Conservation (phyloP, 2,797 vertebrate genomes). For the Tadarida brasiliensis region DNA sequence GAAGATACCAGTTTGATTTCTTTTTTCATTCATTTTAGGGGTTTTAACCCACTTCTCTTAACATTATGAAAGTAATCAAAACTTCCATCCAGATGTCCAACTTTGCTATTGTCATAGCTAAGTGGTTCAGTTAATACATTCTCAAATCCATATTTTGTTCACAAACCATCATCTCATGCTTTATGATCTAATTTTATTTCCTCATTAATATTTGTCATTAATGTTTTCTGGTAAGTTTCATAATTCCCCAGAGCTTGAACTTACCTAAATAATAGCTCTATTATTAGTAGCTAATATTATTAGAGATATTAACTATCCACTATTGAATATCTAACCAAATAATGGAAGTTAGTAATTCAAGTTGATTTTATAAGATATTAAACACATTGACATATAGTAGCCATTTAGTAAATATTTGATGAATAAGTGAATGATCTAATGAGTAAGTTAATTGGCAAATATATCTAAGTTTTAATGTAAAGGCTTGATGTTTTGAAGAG, state of each 20-base stretch:
- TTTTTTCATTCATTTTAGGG: background rate
- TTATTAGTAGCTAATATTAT: constrained; percentile 9
- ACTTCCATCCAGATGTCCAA: background rate
- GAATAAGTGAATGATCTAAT: background rate
- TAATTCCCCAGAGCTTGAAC: background rate
- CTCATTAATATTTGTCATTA: background rate
- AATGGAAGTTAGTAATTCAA: background rate
- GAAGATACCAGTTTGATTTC: constrained; percentile 3
- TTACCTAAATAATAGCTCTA: background rate
- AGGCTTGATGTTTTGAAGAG: background rate
- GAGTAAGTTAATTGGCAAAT: background rate
- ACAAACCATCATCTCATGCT: background rate
- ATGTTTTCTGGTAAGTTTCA: constrained; percentile 24
- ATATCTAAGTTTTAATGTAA: background rate
- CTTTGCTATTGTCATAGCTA: background rate
- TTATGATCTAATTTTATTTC: constrained; percentile 10
- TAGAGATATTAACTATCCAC: background rate
- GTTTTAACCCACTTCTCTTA: background rate
- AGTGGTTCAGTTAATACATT: constrained; percentile 19
- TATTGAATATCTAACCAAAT: constrained; percentile 6
- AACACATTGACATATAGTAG: background rate
- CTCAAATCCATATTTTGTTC: constrained; percentile 40
- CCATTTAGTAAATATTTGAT: background rate
- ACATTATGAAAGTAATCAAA: background rate
- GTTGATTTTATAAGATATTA: constrained; percentile 11